Evolutionary conservation across 1,140 invertebrate species (phyloP).

Genomic region (Ooceraea biroi): DNA sequence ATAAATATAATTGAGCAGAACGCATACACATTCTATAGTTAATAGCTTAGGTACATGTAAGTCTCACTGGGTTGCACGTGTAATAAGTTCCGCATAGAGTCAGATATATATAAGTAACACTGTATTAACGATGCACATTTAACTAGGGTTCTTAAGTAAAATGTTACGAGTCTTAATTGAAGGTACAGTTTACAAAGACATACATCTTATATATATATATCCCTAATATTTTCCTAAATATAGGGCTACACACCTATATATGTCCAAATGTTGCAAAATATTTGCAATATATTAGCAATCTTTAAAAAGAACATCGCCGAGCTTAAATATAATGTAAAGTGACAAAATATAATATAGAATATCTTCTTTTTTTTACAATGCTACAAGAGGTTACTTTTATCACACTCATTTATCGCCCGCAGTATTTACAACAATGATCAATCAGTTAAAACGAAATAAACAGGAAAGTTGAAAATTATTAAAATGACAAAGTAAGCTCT

Average conservation of each 20-base stretch:
- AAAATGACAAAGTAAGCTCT: background rate
- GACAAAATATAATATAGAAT: constrained; percentile 42
- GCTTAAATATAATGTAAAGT: constrained; percentile 41
- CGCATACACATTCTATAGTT: constrained; percentile 20
- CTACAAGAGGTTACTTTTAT: constrained; percentile 38
- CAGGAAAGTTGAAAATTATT: background rate
- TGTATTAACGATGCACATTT: constrained; percentile 18
- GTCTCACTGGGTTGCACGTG: background rate
- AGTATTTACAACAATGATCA: constrained; percentile 38
- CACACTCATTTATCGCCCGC: constrained; percentile 16
- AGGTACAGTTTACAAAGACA: constrained; percentile 32
- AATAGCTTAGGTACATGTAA: constrained; percentile 16
- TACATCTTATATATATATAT: constrained; percentile 11
- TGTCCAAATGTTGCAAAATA: constrained; percentile 39
- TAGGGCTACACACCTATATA: constrained; percentile 17
- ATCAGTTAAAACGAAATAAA: constrained; percentile 16
- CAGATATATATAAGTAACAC: constrained; percentile 13
- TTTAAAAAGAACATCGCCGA: constrained; percentile 38
- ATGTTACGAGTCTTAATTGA: background rate
- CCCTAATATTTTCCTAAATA: constrained; percentile 39
- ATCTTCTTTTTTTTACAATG: constrained; percentile 23
- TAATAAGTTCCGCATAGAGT: background rate
- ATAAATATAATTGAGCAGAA: constrained; percentile 46
- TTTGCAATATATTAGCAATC: constrained; percentile 35
- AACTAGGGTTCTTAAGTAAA: constrained; percentile 25